Evolutionary conservation across 2,113 vertebrate genomes (phyloP), one percentile per base, ranked within the genome.

Genomic region (Formicarius rufipectus): DNA sequence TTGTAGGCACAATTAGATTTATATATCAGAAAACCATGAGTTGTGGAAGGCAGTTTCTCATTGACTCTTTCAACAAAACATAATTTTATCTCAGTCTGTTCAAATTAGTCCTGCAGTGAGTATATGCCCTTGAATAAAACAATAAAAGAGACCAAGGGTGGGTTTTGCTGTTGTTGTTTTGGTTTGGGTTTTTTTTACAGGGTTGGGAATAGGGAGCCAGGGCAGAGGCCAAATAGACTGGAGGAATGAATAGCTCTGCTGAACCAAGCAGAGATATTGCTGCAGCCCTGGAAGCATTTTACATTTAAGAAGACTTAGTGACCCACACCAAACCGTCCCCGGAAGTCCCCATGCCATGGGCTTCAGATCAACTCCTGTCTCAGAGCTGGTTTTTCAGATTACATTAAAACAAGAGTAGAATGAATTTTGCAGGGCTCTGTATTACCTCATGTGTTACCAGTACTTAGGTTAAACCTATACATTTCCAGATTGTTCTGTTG

Each of bases 1-100:
- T 20, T 30, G 23, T 0, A 0, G 27, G 18, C 31, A 83, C 10
- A 52, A 12, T 23, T 14, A 78, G 64, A 82, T 74, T 4, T 2
- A 2, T 62, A 24, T 69, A 91, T 52, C 30, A 93, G 59, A 67
- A 87, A 52, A 77, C 5, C 27, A 37, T 39, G 12, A 77, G 14
- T 12, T 73, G 17, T 5, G 14, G 44, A 67, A 44, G 22, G 6
- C 15, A 89, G 64, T 67, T 89, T 79, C 40, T 90, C 35, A 22
- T 13, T 64, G 53, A 63, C 23, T 73, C 12, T 24, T 68, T 86
- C 60, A 76, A 86, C 6, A 72, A 82, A 83, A 3, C 11, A 5
- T 24, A 84, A 22, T 77, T 76, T 60, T 74, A 60, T 35, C 12
- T 79, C 17, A 69, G 10, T 35, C 45, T 81, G 18, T 44, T 81